These are phyloP conservation scores for Drosophila melanica DNA, from an alignment of 1,140 invertebrate genomes.

Conservation along the genomic window DNA sequence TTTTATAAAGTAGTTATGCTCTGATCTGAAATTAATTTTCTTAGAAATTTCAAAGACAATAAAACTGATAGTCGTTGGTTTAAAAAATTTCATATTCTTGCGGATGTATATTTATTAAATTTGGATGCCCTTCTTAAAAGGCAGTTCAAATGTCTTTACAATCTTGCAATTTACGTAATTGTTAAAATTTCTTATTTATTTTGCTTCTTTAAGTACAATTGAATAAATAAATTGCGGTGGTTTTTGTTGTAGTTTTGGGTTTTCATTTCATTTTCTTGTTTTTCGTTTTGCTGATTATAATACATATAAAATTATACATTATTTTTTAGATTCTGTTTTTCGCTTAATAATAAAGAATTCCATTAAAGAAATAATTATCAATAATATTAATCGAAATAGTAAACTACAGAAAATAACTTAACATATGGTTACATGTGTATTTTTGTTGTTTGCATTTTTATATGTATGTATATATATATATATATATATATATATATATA, in stretches of 20 bases:
- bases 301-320: conserved; percentile 50
- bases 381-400: conserved; percentile 53
- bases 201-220: conserved; percentile 65
- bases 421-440: conserved; percentile 13
- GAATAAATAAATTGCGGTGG: conserved; percentile 72
- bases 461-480: background rate
- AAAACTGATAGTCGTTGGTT: background rate
- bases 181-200: conserved; percentile 10
- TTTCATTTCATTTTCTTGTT: conserved; percentile 25
- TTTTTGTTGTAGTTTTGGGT: conserved; percentile 65
- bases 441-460: conserved; percentile 3
- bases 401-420: conserved; percentile 64
- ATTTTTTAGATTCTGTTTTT: conserved; percentile 58
- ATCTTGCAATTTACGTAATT: conserved; percentile 16
- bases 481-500: conserved; percentile 34
- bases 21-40: too few relatives aligned
- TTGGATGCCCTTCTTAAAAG: conserved; percentile 4
- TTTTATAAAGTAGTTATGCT: too few relatives aligned
- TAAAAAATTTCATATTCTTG: conserved; percentile 7
- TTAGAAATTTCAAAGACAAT: too few relatives aligned
- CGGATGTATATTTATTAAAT: conserved; percentile 20
- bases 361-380: conserved; percentile 57
- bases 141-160: conserved; percentile 25
- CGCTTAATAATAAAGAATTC: conserved; percentile 46
- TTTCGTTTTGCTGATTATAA: conserved; percentile 24